Evolutionary conservation across 2,113 vertebrate species (phyloP).

Genomic region (Rhombomys opimus): DNA sequence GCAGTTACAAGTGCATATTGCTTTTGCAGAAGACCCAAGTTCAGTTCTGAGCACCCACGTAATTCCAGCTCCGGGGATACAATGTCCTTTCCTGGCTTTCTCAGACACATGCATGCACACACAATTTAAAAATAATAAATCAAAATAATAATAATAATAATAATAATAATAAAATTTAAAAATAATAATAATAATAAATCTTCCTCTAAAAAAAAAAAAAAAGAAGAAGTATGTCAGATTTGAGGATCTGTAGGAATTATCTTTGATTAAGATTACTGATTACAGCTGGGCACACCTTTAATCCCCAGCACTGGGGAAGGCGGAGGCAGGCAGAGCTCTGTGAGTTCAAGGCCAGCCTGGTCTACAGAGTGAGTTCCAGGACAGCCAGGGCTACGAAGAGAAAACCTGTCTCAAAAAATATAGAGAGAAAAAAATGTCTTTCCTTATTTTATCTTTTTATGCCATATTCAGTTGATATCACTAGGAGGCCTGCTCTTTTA

Average conservation of each 20-base stretch:
- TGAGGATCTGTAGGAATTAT: neutral
- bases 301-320: neutral
- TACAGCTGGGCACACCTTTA: neutral
- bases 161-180: too few relatives aligned
- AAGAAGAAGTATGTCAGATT: neutral
- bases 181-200: neutral
- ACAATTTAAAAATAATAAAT: neutral
- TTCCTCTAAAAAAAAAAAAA: neutral
- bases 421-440: neutral
- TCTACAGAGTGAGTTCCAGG: neutral
- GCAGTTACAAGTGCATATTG: too few relatives aligned
- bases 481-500: neutral
- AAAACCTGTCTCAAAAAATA: neutral
- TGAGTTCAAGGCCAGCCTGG: neutral
- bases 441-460: neutral
- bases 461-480: neutral
- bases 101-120: neutral
- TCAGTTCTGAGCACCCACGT: neutral
- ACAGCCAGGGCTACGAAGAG: neutral
- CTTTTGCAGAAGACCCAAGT: neutral
- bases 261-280: neutral
- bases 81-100: neutral
- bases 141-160: too few relatives aligned
- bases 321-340: neutral
- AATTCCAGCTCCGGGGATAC: neutral